Evolutionary conservation across 2,113 vertebrate genomes (phyloP).

Genomic region (Dryoscopus gambensis): DNA sequence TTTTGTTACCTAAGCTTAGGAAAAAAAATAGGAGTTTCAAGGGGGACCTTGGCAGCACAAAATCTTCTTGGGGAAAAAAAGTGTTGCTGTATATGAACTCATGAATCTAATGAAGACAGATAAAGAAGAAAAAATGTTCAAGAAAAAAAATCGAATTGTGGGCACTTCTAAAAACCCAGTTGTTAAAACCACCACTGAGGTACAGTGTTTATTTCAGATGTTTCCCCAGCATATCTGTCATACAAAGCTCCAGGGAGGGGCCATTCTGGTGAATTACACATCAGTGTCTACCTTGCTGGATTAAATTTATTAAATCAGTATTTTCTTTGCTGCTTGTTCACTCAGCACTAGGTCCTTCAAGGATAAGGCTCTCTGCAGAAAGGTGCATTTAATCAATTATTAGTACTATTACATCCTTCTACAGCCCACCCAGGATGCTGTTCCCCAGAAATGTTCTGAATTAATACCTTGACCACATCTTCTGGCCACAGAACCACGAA

Average conservation of each 20-base stretch:
- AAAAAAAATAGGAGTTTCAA: not conserved
- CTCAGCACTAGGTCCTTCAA: not conserved
- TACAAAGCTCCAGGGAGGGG: not conserved
- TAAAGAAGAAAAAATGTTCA: not conserved
- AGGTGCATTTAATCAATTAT: not conserved
- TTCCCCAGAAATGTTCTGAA: not conserved
- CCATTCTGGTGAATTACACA: not conserved
- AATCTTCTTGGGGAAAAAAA: not conserved
- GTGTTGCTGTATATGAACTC: not conserved
- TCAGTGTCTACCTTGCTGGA: not conserved
- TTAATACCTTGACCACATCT: not conserved
- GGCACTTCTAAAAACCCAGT: not conserved
- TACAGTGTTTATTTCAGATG: not conserved
- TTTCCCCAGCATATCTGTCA: not conserved
- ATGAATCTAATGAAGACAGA: not conserved
- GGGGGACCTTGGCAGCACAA: not conserved
- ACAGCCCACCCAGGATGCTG: not conserved
- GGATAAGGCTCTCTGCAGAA: not conserved
- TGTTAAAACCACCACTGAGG: not conserved
- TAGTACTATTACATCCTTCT: not conserved
- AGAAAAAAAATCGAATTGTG: not conserved
- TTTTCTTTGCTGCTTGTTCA: not conserved
- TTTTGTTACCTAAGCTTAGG: not conserved
- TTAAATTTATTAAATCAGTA: not conserved
- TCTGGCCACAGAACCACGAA: conserved; percentile 5